Evolutionary conservation across 2,888 invertebrate species (phyloP), one percentile per base, ranked within the genome.

Genomic region (Eurois occulta): DNA sequence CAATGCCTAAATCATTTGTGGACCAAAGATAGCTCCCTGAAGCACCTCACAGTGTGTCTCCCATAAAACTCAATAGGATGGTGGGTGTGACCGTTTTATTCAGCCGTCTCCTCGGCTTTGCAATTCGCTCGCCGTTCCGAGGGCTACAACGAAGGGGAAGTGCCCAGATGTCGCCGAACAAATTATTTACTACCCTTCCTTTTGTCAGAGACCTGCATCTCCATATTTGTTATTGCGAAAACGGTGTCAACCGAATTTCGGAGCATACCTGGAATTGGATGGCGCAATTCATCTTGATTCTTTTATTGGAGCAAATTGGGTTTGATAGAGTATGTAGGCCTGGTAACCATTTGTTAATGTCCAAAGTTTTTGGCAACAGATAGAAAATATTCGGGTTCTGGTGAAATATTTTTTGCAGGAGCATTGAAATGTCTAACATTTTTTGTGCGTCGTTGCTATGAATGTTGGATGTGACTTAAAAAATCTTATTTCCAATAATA

Each of bases 181-280:
- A 96, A 96, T 96, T 96, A 96, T 96, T 96, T 96, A 96, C 96
- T 94, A 93, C 94, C 93, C 90, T 89, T 91, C 93, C 94, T 94
- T 95, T 95, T 94, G 94, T 93, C 90, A 88, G 85, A 87, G 85
- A 84, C 90, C 89, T 92, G 93, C 93, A 93, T 92, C 92, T 92
- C 90, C 91, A 91, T 93, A 93, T 93, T 91, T 91, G 89, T 91
- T 91, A 91, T 90, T 89, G 89, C 83, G 85, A 88, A 86, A 90
- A 86, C 79, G 87, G 83, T 89, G 87, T 88, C 88, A 85, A 81
- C 87, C 80, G 75, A 86, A 87, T 87, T 89, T 88, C 32, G 87
- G 69, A 81, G 87, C 72, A 75, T 85, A 85, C 86, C 89, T 88
- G 87, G 77, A 82, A 87, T 86, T 85, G 86, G 84, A 84, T 85